Evolutionary conservation across 2,113 vertebrate genomes (phyloP), one percentile per base, ranked within the genome.

Genomic region (Dromas ardeola): DNA sequence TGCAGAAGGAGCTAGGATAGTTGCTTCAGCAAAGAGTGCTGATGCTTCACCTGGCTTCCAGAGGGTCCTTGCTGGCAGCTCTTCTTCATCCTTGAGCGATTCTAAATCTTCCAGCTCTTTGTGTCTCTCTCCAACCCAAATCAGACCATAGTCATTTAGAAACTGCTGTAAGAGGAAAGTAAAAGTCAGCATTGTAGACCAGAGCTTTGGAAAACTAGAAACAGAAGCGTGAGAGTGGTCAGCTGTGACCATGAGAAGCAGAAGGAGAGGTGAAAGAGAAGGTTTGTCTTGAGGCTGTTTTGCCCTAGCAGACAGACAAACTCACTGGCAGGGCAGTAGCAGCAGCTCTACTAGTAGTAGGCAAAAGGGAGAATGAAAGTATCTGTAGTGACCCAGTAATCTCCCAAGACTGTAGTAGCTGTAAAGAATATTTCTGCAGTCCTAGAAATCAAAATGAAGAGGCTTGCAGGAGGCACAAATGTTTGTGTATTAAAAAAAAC

Each of bases 101-200:
- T 81, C 63, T n/a, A 72, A 20, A 7, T 91, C 96, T 62, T 87
- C 96, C 38, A 53, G 52, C 42, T 77, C 83, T 32, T 56, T 49
- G 7, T 61, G 74, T 5, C 65, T 81, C 40, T 98, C 98, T 26
- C 99, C 99, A 32, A 99, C 98, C 99, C 99, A 99, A 63, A 98
- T 96, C 98, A 99, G 97, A n/a, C 99, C 99, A 1, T 99, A 99
- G 96, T 99, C 99, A 23, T 69, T 90, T 23, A 99, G 98, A 97
- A 99, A 99, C 9, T 30, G 65, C 99, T 99, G 97, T 5, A 40
- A 80, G 63, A 81, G 72, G 15, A 52, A 49, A 74, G 5, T 1
- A 18, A 8, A 20, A 40, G 53, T 14, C 30, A 45, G 15, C 1
- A 5, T 9, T 67, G 50, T 56, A 42, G 53, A 58, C 1, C 38